Evolutionary conservation across 2,888 invertebrate species (phyloP).

Genomic region (Spodoptera exigua): DNA sequence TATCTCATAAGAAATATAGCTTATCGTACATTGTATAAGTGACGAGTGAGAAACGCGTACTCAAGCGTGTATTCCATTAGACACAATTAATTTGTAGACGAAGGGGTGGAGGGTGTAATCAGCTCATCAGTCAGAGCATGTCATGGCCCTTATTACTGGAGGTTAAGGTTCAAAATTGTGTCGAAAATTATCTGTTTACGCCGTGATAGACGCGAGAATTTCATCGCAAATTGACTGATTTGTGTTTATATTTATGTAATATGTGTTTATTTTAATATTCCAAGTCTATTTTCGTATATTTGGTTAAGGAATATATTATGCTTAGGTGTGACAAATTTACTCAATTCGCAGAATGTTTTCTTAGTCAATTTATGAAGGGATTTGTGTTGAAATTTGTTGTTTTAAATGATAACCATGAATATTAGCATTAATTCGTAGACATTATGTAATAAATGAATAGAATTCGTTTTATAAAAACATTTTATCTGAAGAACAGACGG

Average conservation of each 20-base stretch:
- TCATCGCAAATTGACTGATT: constrained; percentile 55
- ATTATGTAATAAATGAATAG: too few relatives aligned
- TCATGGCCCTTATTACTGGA: constrained; percentile 38
- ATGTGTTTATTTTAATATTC: constrained; percentile 34
- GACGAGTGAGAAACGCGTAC: constrained; percentile 56
- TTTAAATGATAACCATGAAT: too few relatives aligned
- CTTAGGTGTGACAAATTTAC: not conserved
- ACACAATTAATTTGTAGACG: constrained; percentile 77
- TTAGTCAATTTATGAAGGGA: too few relatives aligned
- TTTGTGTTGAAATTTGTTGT: too few relatives aligned
- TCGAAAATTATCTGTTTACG: constrained; percentile 25
- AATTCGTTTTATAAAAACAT: too few relatives aligned
- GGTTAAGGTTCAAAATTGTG: constrained; percentile 41
- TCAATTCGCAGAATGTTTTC: too few relatives aligned
- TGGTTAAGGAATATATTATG: constrained; percentile 14
- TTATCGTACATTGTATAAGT: constrained; percentile 30
- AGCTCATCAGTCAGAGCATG: constrained; percentile 43
- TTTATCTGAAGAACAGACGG: too few relatives aligned
- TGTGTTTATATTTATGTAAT: constrained; percentile 44
- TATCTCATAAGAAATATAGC: constrained; percentile 26
- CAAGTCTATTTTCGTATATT: constrained; percentile 21
- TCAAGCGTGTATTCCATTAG: constrained; percentile 76
- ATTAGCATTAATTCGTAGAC: too few relatives aligned
- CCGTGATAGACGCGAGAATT: constrained; percentile 48
- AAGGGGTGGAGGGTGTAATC: constrained; percentile 53